Base-by-base conservation (phyloP, 2,888 invertebrate species). In the Mythimna albipuncta region DNA sequence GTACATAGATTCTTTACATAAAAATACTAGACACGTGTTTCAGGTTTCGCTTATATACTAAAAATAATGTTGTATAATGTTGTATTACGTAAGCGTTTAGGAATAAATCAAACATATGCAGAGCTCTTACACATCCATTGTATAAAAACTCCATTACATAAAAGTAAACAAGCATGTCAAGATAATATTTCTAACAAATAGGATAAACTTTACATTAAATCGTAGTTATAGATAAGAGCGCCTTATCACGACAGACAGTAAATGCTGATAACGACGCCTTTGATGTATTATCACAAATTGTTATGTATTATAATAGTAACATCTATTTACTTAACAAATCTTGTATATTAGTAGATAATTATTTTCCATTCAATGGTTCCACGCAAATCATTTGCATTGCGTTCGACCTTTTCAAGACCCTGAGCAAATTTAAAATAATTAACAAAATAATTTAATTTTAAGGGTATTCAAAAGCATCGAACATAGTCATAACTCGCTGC, bases 141-240 rank as follows among this genome's bases (percentile, higher is more conserved):
- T 26, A 26, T 26, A 26, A 26, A 26, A 26, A 26, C 21, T 65
- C 47, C 16, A 16, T 13, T 9, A 6, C 16, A 50, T 59, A 64
- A 54, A 59, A 64, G 65, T 62, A 58, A 82, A 74, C 55, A 68
- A 54, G 38, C 32, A 10, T 13, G 21, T 64, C 16, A 21, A 57
- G 72, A 77, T 64, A 79, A 62, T 7, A 55, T 66, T 77, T 71
- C 75, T 79, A 63, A 70, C 69, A 38, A 77, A 82, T 72, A 75
- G 75, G 76, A 75, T 78, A 75, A 77, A 64, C 67, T 66, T 66
- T 54, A 64, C 78, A 84, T 87, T 89, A 89, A 76, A 85, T 72
- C 50, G 47, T 75, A 79, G 80, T 89, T 89, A 85, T 6, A 58
- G 78, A 81, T 81, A 79, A 71, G 11, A n/a, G 57, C 67, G 61